Evolutionary conservation across 2,113 vertebrate species (phyloP), one percentile per base, ranked within the genome.

Genomic region (Polypterus bichir): DNA sequence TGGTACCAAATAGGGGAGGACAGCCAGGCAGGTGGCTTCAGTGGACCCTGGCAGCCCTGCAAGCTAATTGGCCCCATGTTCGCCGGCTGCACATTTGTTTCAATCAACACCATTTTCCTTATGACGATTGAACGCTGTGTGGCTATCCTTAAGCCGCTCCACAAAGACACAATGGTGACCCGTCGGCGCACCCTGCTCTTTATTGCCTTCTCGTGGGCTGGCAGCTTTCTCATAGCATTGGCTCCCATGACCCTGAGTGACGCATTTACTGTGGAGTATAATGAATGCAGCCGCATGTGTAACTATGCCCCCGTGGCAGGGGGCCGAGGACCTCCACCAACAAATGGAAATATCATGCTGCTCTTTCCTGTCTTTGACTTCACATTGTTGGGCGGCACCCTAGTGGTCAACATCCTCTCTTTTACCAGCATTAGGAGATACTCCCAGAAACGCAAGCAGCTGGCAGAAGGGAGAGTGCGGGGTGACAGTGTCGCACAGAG

Each of bases 31-130:
- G 64, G 63, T 3, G 74, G 65, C 1, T 11, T 59, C 5, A 60
- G 63, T 7, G 66, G 53, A 6, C 60, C 73, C 1, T 82, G 78
- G 77, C 78, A 84, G 61, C 84, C 87, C 53, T 90, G 89, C 77
- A 79, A 84, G 75, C 63, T 90, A 65, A 86, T 87, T 7, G 88
- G 88, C 9, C 85, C 82, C 0, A 76, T 91, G 63, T 91, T 90
- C 27, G 88, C 87, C 1, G 85, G 85, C 47, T 90, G 86, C 72
- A 90, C 88, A 6, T 89, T 91, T n/a, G 86, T 91, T 45, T 90
- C 88, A 56, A 91, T 91, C 68, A 89, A 77, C 73, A 90, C 86
- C 66, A 90, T 91, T 59, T 90, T 89, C 72, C 74, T 91, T 64
- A 80, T 91, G 79, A 86, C 87, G 0, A 60, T 89, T 54, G 88